These are phyloP conservation scores for Flabesymbios commensalis DNA, from an alignment of 2,888 invertebrate species.

Conservation along the genomic window DNA sequence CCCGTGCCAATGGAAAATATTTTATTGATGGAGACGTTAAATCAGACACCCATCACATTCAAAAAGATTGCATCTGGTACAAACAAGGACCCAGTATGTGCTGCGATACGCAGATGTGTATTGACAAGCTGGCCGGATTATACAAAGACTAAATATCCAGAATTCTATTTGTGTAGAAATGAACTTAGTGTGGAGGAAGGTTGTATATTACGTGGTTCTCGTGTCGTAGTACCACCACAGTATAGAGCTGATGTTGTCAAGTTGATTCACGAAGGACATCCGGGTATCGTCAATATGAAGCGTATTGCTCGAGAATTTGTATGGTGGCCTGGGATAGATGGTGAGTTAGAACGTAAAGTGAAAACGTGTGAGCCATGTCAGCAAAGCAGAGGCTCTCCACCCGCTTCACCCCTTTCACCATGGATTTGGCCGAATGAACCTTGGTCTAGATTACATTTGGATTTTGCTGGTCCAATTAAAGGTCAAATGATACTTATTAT, in stretches of 20 bases:
- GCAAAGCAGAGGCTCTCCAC: slow-evolving; percentile 19
- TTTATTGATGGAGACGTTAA: neutral
- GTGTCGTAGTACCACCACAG: slow-evolving; percentile 32
- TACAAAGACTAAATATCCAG: neutral
- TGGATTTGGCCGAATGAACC: slow-evolving; percentile 40
- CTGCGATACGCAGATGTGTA: neutral
- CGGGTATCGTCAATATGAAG: slow-evolving; percentile 36
- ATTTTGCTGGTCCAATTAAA: slow-evolving; percentile 38
- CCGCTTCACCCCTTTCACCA: slow-evolving; percentile 36
- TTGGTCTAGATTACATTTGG: slow-evolving; percentile 41
- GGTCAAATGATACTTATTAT: slow-evolving; percentile 33
- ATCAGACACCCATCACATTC: neutral
- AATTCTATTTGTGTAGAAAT: slow-evolving; percentile 2
- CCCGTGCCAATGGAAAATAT: neutral
- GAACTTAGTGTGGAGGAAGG: slow-evolving; percentile 22
- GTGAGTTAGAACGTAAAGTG: slow-evolving; percentile 13
- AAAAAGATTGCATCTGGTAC: neutral
- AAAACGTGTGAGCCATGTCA: slow-evolving; percentile 16
- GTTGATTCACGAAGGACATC: slow-evolving; percentile 33
- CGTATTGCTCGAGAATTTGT: slow-evolving; percentile 29
- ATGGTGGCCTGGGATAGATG: slow-evolving; percentile 38
- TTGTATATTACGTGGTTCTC: slow-evolving; percentile 25
- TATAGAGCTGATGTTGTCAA: slow-evolving; percentile 18
- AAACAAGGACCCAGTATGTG: neutral
- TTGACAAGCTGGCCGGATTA: neutral